Evolutionary conservation across 2,113 vertebrate genomes (phyloP).

Genomic region (Pica pica): DNA sequence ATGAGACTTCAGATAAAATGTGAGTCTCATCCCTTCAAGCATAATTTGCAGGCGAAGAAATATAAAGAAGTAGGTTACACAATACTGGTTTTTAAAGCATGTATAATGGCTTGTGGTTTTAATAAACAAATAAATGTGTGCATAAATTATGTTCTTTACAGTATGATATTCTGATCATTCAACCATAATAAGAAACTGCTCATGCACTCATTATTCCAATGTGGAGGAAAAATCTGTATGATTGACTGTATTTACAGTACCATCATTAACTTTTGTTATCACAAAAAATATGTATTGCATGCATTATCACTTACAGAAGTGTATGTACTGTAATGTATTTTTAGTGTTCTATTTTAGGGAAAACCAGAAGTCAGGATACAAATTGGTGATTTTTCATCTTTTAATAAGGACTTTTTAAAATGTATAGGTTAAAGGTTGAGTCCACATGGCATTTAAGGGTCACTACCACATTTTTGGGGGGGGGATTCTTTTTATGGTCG

Average conservation of each 20-base stretch:
- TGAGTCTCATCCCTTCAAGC: not conserved
- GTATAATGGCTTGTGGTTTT: not conserved
- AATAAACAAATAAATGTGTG: not conserved
- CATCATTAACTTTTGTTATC: not conserved
- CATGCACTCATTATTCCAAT: not conserved
- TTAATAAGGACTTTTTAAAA: not conserved
- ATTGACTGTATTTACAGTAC: not conserved
- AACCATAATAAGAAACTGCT: not conserved
- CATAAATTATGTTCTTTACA: not conserved
- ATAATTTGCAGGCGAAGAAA: not conserved
- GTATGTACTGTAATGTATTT: not conserved
- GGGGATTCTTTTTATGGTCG: not conserved
- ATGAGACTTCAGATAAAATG: not conserved
- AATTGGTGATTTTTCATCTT: constrained; percentile 10
- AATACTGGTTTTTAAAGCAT: not conserved
- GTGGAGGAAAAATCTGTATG: not conserved
- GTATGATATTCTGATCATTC: not conserved
- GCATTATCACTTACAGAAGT: not conserved
- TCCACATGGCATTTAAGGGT: not conserved
- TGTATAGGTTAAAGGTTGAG: not conserved
- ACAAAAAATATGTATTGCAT: not conserved
- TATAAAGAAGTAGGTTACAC: not conserved
- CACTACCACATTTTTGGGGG: not conserved
- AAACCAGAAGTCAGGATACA: not conserved
- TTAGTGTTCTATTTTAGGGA: constrained; percentile 23